Conservation (phyloP, 2,888 invertebrate genomes). For the Tricholauxania praeusta region DNA sequence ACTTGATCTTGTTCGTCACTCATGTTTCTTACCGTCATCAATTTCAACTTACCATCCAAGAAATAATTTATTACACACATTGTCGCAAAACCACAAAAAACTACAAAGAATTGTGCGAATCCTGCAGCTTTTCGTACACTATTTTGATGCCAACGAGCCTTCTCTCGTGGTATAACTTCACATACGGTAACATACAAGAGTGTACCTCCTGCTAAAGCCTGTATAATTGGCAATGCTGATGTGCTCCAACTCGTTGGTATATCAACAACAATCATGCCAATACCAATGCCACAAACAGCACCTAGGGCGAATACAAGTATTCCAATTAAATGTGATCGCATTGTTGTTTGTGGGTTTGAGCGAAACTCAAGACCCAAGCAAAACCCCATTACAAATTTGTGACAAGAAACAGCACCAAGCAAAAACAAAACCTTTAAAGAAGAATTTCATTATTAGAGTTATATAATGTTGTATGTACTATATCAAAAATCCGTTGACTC, state of each 20-base stretch:
- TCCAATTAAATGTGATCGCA: slow-evolving; percentile 70
- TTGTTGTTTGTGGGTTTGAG: slow-evolving; percentile 66
- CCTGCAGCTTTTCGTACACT: slow-evolving; percentile 71
- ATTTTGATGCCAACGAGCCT: slow-evolving; percentile 78
- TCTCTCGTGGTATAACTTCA: slow-evolving; percentile 82
- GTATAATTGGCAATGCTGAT: slow-evolving; percentile 72
- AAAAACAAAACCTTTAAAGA: slow-evolving; percentile 74
- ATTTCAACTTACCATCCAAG: slow-evolving; percentile 66
- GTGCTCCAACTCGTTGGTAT: slow-evolving; percentile 68
- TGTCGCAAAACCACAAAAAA: slow-evolving; percentile 72
- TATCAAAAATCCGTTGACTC: too few species aligned
- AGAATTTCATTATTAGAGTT: too few species aligned
- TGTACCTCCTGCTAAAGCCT: slow-evolving; percentile 82
- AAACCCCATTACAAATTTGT: slow-evolving; percentile 86
- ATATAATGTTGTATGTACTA: too few species aligned
- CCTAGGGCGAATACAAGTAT: slow-evolving; percentile 77
- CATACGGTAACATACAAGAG: slow-evolving; percentile 82
- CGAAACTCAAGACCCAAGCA: slow-evolving; percentile 82
- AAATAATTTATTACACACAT: slow-evolving; percentile 76
- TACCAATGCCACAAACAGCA: slow-evolving; percentile 76
- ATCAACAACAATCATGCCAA: slow-evolving; percentile 75
- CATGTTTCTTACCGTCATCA: too few species aligned
- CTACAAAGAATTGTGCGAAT: slow-evolving; percentile 73
- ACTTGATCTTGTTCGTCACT: too few species aligned
- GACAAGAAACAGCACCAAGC: slow-evolving; percentile 79